Evolutionary conservation across 2,113 vertebrate species (phyloP).

Genomic region (Otus sunia): DNA sequence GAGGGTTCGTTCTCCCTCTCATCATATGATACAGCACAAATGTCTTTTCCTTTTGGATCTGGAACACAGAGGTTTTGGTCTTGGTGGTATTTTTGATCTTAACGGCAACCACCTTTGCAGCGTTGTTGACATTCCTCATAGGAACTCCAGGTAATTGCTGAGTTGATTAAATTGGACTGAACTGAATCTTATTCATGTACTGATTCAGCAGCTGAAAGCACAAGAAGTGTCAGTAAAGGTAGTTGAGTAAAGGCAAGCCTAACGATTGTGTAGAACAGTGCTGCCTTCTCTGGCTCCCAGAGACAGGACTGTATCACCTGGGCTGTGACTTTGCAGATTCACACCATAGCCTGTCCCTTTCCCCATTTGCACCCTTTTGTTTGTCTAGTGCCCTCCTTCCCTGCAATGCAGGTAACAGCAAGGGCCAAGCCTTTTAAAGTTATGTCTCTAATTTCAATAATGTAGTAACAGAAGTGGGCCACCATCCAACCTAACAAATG

Average conservation of each 20-base stretch:
- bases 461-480: background rate
- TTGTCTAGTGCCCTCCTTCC: background rate
- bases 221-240: background rate
- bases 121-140: background rate
- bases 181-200: background rate
- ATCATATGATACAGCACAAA: rapidly evolving
- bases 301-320: rapidly evolving
- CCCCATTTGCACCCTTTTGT: rapidly evolving
- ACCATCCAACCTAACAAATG: background rate
- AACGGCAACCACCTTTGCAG: background rate
- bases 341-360: background rate
- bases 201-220: background rate
- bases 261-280: rapidly evolving
- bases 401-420: background rate
- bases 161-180: background rate
- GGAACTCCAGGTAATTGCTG: background rate
- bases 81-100: background rate
- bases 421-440: background rate
- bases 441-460: background rate
- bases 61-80: background rate
- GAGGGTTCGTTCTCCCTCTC: background rate
- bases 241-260: background rate
- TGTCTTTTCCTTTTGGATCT: background rate
- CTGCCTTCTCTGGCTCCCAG: background rate
- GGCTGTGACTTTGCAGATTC: background rate